phyloP scores from a whole-genome alignment of 2,113 vertebrate species.

The Sapajus apella region DNA sequence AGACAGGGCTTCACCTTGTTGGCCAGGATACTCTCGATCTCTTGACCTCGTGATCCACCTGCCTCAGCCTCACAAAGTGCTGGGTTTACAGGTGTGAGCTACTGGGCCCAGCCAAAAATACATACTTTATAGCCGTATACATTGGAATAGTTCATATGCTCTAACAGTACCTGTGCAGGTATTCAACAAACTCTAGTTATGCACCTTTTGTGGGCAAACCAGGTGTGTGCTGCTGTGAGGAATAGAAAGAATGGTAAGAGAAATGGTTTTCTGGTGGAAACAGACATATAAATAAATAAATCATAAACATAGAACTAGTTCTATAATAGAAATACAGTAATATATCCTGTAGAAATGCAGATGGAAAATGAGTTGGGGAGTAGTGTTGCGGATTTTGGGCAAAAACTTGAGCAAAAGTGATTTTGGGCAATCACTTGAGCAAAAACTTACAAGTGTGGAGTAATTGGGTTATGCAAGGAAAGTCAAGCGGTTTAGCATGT shows the following conservation, averaged over 20 bases:
- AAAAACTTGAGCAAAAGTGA: slow-evolving; percentile 38
- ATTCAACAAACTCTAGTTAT: not conserved
- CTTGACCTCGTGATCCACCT: too few relatives aligned
- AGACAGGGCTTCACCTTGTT: too few relatives aligned
- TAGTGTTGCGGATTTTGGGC: not conserved
- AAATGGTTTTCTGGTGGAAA: not conserved
- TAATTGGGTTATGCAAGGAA: slow-evolving; percentile 22
- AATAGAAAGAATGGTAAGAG: slow-evolving; percentile 17
- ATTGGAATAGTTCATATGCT: not conserved
- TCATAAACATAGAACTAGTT: not conserved
- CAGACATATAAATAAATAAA: slow-evolving; percentile 23
- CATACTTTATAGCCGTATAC: not conserved
- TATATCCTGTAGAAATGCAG: not conserved
- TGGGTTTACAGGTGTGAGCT: too few relatives aligned
- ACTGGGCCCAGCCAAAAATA: not conserved
- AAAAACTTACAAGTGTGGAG: not conserved
- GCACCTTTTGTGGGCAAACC: not conserved
- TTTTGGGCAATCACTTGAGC: not conserved
- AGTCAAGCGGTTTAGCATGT: not conserved
- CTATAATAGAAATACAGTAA: not conserved
- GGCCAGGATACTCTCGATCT: too few relatives aligned
- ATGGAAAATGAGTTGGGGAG: not conserved
- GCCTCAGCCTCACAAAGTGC: too few relatives aligned
- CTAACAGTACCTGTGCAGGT: not conserved
- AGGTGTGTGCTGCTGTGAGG: not conserved